Base-by-base conservation (phyloP, 1,140 invertebrate genomes). In the Macrobrachium rosenbergii region DNA sequence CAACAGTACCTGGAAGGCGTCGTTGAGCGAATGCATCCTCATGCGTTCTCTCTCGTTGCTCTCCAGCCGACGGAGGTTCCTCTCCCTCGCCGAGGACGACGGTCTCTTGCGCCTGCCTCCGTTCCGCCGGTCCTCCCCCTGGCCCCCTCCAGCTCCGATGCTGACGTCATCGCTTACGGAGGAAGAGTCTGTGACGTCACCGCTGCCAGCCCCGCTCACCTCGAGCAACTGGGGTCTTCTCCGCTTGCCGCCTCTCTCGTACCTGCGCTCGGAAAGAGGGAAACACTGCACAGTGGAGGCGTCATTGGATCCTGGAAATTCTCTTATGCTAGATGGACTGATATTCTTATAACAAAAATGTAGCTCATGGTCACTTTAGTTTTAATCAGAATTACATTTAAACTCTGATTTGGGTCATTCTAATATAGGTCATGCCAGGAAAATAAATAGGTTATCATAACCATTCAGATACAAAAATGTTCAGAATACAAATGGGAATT, bases 11-110 rank as follows among this genome's bases (percentile, higher is more conserved):
- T 98, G 96, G 91, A 97, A 97, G 10, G 96, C 96, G 91, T 97
- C 96, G 91, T 97, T 97, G 80, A 97, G 93, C 69, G 95, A 95
- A 92, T 97, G 96, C 96, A 97, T 97, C 90, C 96, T 93, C 94
- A 96, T 96, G 89, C 96, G 92, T 92, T 97, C 96, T 87, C 96
- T 92, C 91, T 97, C 96, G 92, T 97, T 97, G 90, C 96, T 96
- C 92, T 97, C 96, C 72, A 97, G 93, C 72, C 96, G 93, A 45
- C 96, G 93, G 28, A 96, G 91, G 91, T 97, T 97, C 88, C 96
- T 93, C 91, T 97, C 96, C 59, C 96, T 93, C 16, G 96, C 95
- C 83, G 94, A 95, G 52, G 96, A 93, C 1, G 94, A 94, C 59
- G 94, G 95, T 92, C 95, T 95, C 88, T 95, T 93, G 21, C 86